A percentile compares a stretch with the other conserved stretches of the same genome.
Conservation (phyloP, 2,113 vertebrate genomes). For the Thermophis baileyi region DNA sequence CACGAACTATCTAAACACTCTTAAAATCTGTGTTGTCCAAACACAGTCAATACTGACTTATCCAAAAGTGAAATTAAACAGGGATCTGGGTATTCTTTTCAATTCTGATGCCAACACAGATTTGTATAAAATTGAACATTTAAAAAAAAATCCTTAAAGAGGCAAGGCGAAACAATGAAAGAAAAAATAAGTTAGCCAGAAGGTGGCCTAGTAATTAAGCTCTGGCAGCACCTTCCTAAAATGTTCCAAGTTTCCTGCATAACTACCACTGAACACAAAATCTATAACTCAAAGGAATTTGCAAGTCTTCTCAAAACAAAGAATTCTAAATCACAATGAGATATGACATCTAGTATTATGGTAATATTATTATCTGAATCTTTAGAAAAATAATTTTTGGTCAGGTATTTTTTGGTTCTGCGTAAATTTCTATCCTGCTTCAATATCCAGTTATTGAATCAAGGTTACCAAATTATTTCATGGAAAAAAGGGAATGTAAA, state of each 20-base stretch:
- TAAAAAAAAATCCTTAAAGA: not conserved
- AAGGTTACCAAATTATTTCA: not conserved
- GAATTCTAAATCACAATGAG: not conserved
- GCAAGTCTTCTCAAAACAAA: not conserved
- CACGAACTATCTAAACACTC: not conserved
- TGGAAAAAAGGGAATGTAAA: not conserved
- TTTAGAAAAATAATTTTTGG: not conserved
- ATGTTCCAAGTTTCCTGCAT: not conserved
- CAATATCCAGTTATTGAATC: not conserved
- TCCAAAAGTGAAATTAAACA: not conserved
- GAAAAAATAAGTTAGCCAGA: not conserved
- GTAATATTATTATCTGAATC: not conserved
- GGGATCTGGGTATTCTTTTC: not conserved
- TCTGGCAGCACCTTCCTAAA: not conserved
- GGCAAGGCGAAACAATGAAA: not conserved
- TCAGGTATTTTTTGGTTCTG: not conserved
- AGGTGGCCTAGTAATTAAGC: not conserved
- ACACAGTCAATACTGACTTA: not conserved
- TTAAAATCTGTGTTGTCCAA: not conserved
- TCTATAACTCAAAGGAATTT: not conserved
- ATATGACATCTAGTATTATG: not conserved
- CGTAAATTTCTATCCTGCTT: not conserved
- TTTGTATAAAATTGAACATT: not conserved
- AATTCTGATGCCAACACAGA: not conserved
- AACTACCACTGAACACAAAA: not conserved